Evolutionary conservation across 2,113 vertebrate genomes (phyloP), one percentile per base, ranked within the genome.

Genomic region (Protomyctophum bolini): DNA sequence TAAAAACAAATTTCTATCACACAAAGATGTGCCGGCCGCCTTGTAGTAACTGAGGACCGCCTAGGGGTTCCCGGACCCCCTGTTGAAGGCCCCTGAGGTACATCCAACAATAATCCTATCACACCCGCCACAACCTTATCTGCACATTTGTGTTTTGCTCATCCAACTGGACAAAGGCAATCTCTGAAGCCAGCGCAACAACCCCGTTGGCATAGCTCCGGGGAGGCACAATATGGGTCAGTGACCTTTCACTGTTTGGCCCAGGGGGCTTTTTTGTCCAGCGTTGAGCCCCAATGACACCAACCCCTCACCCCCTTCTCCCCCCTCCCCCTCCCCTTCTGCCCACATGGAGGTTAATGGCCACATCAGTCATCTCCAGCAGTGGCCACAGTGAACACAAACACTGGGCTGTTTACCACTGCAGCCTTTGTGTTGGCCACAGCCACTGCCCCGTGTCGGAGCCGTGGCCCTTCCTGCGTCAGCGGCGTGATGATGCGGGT

Each of bases 361-460:
- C 80, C 74, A 84, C 84, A 91, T 91, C 88, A 87, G 81, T 92
- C 89, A 91, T 87, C 70, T 86, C 81, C 79, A 70, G 58, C 80
- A 82, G 80, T 10, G 49, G 82, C 75, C 77, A 6, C 77, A 83
- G 66, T 74, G 83, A 89, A 87, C 84, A 90, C 85, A 91, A 91
- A 82, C 85, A 83, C 60, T 63, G 33, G 21, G 78, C 72, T 90
- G 84, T 90, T 89, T 89, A 86, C 83, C 72, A 81, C 70, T 79
- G 82, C 78, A 81, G 81, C 75, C 84, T 83, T 82, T 85, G 73
- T 87, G 88, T 85, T 87, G 86, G 83, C 82, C 73, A 62, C 84
- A 77, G 70, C 76, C 83, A 73, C 62, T 80, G 80, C 83, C 41
- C 84, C 58, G 58, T 80, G 83, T 85, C 87, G 14, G 29, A 77